Evolutionary conservation across 2,888 invertebrate genomes (phyloP).

Genomic region (Nudaria mundana): DNA sequence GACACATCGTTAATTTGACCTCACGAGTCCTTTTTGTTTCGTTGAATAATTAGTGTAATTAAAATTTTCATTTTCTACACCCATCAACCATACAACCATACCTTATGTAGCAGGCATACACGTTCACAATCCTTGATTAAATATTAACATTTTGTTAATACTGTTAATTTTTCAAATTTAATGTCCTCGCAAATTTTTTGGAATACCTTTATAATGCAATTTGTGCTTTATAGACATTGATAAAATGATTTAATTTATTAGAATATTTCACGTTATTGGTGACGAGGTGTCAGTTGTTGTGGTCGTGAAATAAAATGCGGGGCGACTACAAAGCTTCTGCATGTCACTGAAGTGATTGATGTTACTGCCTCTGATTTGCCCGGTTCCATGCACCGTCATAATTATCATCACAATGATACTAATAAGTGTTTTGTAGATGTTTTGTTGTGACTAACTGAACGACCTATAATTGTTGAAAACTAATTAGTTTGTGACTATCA

Average conservation of each 20-base stretch:
- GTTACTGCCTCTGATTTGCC: constrained; percentile 30
- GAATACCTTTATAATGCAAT: constrained; percentile 27
- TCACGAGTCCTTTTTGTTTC: constrained; percentile 26
- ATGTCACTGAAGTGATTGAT: constrained; percentile 72
- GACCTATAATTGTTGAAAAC: too few species aligned
- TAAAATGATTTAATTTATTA: constrained; percentile 22
- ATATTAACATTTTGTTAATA: constrained; percentile 40
- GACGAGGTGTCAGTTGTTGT: constrained; percentile 49
- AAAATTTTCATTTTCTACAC: constrained; percentile 37
- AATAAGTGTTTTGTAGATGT: constrained; percentile 32
- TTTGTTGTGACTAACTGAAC: background rate
- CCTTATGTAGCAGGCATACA: background rate
- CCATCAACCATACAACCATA: too few species aligned
- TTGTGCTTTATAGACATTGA: constrained; percentile 14
- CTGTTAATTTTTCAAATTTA: constrained; percentile 35
- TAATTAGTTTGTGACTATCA: too few species aligned
- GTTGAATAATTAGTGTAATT: constrained; percentile 46
- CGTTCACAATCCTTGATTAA: constrained; percentile 19
- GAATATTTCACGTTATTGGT: constrained; percentile 41
- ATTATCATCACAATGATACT: constrained; percentile 40
- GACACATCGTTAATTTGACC: constrained; percentile 1
- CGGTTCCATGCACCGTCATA: constrained; percentile 47
- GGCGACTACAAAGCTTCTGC: constrained; percentile 58
- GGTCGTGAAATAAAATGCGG: constrained; percentile 52
- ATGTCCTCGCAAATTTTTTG: constrained; percentile 24